Evolutionary conservation across 2,113 vertebrate genomes (phyloP).

Genomic region (Macheiramphus alcinus): DNA sequence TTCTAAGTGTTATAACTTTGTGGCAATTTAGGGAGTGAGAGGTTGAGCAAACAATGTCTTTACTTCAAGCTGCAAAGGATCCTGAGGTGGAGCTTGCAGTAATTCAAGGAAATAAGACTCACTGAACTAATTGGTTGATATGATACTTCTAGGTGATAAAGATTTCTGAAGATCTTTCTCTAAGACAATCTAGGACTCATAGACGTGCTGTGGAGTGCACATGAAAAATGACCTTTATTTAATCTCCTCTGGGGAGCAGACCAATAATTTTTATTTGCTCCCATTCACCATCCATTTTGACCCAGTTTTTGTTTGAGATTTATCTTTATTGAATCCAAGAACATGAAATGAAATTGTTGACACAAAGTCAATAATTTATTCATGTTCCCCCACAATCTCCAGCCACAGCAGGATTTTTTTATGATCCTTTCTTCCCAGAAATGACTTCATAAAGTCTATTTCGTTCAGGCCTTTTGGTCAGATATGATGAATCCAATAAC

Average conservation of each 20-base stretch:
- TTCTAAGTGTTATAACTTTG: neutral
- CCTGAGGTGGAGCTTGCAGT: neutral
- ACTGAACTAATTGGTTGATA: neutral
- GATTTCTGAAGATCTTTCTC: neutral
- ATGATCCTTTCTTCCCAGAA: neutral
- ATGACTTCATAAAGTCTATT: neutral
- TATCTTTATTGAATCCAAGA: neutral
- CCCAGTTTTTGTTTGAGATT: neutral
- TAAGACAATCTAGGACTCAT: neutral
- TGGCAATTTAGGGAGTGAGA: neutral
- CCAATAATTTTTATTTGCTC: neutral
- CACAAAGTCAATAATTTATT: conserved; percentile 34
- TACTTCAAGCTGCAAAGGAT: neutral
- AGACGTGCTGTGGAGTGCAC: neutral
- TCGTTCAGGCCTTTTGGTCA: neutral
- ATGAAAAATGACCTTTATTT: neutral
- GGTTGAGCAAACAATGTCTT: neutral
- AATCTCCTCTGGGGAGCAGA: neutral
- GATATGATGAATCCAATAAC: neutral
- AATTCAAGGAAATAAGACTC: neutral
- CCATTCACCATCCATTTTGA: neutral
- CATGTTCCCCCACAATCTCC: neutral
- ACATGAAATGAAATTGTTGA: neutral
- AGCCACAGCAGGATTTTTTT: neutral
- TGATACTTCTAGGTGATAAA: neutral